Conservation (phyloP, 2,113 vertebrate genomes). For the Phalacrocorax aristotelis region DNA sequence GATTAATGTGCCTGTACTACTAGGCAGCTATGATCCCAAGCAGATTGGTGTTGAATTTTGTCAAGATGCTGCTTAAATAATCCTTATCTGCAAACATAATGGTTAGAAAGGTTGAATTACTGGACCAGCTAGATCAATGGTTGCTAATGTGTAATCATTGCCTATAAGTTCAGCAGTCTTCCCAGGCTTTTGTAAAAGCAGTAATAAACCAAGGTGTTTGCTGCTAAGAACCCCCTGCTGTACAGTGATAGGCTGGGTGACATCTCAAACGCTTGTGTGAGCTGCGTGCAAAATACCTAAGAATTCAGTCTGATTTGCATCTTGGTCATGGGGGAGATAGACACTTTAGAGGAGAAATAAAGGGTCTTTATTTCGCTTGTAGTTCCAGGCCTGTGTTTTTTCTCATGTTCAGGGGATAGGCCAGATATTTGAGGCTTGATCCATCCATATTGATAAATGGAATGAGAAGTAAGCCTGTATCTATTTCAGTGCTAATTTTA, state of each 20-base stretch:
- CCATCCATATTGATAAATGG: not conserved
- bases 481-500: not conserved
- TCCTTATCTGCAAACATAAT: not conserved
- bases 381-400: not conserved
- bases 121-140: not conserved
- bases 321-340: not conserved
- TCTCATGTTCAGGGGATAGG: not conserved
- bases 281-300: not conserved
- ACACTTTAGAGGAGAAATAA: not conserved
- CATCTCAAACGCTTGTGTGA: not conserved
- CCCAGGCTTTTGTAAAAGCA: not conserved
- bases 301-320: not conserved
- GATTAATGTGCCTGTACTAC: not conserved
- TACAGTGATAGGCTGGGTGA: not conserved
- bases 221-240: not conserved
- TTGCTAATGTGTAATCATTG: not conserved
- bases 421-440: not conserved
- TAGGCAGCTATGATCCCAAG: not conserved
- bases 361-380: not conserved
- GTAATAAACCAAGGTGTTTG: not conserved
- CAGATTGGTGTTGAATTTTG: not conserved
- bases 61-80: not conserved
- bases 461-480: not conserved
- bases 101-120: not conserved
- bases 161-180: not conserved